phyloP scores from a whole-genome alignment of 2,113 vertebrate species.

The Antigone vipio region DNA sequence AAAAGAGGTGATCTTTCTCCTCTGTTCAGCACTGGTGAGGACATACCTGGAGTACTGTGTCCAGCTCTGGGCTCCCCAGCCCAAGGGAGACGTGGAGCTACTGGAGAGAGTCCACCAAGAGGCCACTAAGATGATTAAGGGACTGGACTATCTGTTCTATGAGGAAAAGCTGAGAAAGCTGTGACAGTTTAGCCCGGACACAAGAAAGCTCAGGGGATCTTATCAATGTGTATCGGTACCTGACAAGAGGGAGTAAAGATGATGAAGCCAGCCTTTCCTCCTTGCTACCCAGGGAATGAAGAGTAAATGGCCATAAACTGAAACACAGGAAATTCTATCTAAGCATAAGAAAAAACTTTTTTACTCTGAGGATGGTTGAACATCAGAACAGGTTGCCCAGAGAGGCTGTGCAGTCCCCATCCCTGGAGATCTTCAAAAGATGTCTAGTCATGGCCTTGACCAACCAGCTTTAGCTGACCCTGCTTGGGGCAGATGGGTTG shows the following conservation, averaged over 20 bases:
- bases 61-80: neutral
- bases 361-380: neutral
- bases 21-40: neutral
- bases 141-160: neutral
- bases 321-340: neutral
- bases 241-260: neutral
- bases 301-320: neutral
- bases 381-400: neutral
- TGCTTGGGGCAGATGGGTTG: neutral
- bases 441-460: neutral
- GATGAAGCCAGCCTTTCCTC: neutral
- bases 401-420: neutral
- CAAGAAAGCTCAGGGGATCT: neutral
- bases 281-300: neutral
- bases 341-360: neutral
- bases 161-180: neutral
- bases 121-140: neutral
- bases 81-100: neutral
- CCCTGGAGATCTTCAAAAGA: neutral
- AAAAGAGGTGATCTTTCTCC: neutral
- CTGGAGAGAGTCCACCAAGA: neutral
- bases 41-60: neutral
- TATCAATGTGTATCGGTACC: neutral
- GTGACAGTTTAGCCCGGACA: neutral
- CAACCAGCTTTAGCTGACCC: neutral